Conservation (phyloP, 2,797 vertebrate species). For the Sebastes hopkinsi region DNA sequence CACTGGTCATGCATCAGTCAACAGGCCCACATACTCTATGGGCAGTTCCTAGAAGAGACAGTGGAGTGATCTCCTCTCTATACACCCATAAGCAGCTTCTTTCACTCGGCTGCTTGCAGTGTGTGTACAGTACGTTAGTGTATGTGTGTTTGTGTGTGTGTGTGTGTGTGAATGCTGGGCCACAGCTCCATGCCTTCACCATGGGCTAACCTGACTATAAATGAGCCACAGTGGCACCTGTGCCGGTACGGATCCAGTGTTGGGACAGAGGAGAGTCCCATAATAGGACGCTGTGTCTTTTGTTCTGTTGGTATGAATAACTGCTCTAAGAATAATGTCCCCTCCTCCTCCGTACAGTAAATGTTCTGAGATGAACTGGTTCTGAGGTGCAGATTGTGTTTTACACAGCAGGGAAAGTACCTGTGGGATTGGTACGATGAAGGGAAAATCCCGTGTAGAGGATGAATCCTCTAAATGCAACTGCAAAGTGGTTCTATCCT, state of each 20-base stretch:
- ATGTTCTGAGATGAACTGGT: constrained; percentile 14
- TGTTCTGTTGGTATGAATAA: constrained; percentile 62
- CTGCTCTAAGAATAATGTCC: constrained; percentile 53
- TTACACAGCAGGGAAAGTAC: not conserved
- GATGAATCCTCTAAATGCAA: not conserved
- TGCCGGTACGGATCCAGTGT: constrained; percentile 54
- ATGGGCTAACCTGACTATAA: constrained; percentile 69
- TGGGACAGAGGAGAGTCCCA: constrained; percentile 51
- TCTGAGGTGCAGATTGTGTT: constrained; percentile 1
- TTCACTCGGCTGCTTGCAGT: constrained; percentile 26
- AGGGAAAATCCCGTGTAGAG: not conserved
- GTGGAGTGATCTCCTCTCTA: constrained; percentile 54
- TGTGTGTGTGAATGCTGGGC: constrained; percentile 20
- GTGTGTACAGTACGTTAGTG: not conserved
- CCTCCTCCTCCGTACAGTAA: not conserved
- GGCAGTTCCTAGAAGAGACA: constrained; percentile 63
- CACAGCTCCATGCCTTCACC: constrained; percentile 53
- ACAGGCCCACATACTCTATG: constrained; percentile 24
- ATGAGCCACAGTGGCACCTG: constrained; percentile 63
- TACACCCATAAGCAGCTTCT: constrained; percentile 67
- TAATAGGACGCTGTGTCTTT: constrained; percentile 59
- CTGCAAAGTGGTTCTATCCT: not conserved
- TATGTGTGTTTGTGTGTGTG: not conserved
- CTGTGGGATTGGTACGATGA: not conserved
- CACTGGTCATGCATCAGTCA: constrained; percentile 12